phyloP scores from a whole-genome alignment of 2,888 invertebrate genomes.

The Ceraclea dissimilis region DNA sequence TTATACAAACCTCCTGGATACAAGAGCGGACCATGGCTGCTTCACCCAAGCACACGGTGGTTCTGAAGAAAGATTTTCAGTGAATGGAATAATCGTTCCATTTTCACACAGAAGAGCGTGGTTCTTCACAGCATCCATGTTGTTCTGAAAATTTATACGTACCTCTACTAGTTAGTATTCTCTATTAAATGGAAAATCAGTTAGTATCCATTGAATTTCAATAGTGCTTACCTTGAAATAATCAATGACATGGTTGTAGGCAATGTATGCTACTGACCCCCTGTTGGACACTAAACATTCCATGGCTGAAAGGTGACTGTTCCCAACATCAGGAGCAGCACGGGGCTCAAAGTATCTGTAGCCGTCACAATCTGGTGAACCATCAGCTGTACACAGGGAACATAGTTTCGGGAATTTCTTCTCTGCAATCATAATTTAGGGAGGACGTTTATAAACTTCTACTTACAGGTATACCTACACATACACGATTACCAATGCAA shows the following conservation, averaged over 20 bases:
- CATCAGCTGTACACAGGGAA: slow-evolving; percentile 45
- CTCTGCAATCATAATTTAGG: slow-evolving; percentile 37
- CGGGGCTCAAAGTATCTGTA: slow-evolving; percentile 22
- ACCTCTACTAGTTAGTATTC: no score
- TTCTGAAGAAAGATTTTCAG: slow-evolving; percentile 28
- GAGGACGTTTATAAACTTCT: background rate
- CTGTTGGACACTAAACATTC: slow-evolving; percentile 47
- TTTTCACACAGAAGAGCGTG: slow-evolving; percentile 61
- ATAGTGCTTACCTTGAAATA: slow-evolving; percentile 39
- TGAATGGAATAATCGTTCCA: slow-evolving; percentile 49
- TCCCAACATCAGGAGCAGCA: slow-evolving; percentile 29
- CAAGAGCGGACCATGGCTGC: slow-evolving; percentile 54
- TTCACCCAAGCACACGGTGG: slow-evolving; percentile 53
- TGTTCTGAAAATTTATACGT: slow-evolving; percentile 2
- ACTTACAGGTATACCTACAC: background rate
- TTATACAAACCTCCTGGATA: slow-evolving; percentile 41
- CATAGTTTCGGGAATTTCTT: slow-evolving; percentile 48
- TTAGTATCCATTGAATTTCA: no score
- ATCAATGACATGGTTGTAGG: slow-evolving; percentile 44
- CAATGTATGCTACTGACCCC: slow-evolving; percentile 53
- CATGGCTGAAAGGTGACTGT: slow-evolving; percentile 57
- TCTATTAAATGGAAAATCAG: no score
- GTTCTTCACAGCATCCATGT: slow-evolving; percentile 30
- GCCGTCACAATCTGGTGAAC: slow-evolving; percentile 18
- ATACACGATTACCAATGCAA: background rate